Conservation (phyloP, 2,113 vertebrate genomes). For the Elaphurus davidianus region DNA sequence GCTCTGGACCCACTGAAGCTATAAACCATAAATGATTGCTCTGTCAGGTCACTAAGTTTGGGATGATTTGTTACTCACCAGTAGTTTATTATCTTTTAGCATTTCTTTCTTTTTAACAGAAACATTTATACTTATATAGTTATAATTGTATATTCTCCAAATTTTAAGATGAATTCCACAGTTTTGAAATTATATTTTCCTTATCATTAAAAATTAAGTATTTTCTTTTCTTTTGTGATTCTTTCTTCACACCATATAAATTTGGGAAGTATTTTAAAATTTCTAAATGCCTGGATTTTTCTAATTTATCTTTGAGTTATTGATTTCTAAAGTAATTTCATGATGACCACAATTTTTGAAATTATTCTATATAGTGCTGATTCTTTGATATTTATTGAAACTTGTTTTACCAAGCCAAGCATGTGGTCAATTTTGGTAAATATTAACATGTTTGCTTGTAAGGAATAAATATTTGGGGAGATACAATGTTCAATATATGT, state of each 20-base stretch:
- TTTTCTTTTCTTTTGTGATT: background rate
- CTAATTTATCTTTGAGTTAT: background rate
- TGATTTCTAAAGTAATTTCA: background rate
- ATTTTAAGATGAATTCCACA: background rate
- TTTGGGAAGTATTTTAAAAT: background rate
- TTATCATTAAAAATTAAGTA: background rate
- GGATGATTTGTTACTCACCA: background rate
- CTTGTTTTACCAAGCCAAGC: background rate
- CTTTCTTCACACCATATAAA: background rate
- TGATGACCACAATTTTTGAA: background rate
- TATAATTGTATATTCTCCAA: background rate
- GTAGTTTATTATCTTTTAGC: background rate
- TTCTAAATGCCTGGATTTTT: background rate
- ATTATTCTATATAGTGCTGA: background rate
- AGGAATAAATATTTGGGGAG: background rate
- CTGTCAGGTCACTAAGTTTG: background rate
- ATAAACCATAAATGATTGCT: background rate
- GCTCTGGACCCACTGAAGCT: background rate
- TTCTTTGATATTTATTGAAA: background rate
- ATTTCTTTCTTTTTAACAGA: background rate
- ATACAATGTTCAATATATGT: background rate
- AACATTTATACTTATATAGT: background rate
- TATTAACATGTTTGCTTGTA: background rate
- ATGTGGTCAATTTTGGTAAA: background rate
- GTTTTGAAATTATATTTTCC: background rate